A percentile compares a stretch with the other conserved stretches of the same genome.
phyloP scores from a whole-genome alignment of 2,113 vertebrate genomes.

The Eretmochelys imbricata region DNA sequence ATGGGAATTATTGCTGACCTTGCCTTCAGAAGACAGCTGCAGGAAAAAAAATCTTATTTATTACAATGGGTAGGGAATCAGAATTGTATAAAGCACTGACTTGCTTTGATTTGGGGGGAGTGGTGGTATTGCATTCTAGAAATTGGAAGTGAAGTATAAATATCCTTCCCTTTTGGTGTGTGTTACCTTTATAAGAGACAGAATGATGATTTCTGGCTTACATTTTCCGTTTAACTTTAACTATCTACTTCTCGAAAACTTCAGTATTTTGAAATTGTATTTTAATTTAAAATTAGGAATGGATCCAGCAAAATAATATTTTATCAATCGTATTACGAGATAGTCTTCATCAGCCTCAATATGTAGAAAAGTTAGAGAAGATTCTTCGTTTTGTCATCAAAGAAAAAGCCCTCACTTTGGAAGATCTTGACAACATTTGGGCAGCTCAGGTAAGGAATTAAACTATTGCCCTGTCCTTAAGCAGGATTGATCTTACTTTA shows the following conservation, averaged over 20 bases:
- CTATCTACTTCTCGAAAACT: not conserved
- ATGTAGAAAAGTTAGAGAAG: slow-evolving; percentile 98
- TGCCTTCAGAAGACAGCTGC: not conserved
- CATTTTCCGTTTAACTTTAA: not conserved
- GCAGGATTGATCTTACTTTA: not conserved
- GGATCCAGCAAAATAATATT: slow-evolving; percentile 99
- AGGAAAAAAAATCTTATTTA: not conserved
- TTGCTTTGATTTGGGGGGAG: not conserved
- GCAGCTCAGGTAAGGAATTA: slow-evolving; percentile 92
- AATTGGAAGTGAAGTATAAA: slow-evolving; percentile 18
- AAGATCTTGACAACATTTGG: slow-evolving; percentile 99
- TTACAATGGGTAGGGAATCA: not conserved
- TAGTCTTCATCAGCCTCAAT: slow-evolving; percentile 99
- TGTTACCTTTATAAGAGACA: not conserved
- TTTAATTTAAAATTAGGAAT: slow-evolving; percentile 86
- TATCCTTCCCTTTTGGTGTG: not conserved
- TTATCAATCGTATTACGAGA: slow-evolving; percentile 97
- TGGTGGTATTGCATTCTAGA: not conserved
- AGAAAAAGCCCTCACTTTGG: slow-evolving; percentile 97
- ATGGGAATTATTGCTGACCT: not conserved
- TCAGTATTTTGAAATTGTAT: slow-evolving; percentile 49
- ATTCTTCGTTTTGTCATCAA: slow-evolving; percentile 99
- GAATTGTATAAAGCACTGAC: not conserved
- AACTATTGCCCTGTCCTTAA: not conserved
- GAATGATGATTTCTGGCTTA: not conserved